Conservation (phyloP, 1,140 invertebrate genomes). For the Apis cerana region DNA sequence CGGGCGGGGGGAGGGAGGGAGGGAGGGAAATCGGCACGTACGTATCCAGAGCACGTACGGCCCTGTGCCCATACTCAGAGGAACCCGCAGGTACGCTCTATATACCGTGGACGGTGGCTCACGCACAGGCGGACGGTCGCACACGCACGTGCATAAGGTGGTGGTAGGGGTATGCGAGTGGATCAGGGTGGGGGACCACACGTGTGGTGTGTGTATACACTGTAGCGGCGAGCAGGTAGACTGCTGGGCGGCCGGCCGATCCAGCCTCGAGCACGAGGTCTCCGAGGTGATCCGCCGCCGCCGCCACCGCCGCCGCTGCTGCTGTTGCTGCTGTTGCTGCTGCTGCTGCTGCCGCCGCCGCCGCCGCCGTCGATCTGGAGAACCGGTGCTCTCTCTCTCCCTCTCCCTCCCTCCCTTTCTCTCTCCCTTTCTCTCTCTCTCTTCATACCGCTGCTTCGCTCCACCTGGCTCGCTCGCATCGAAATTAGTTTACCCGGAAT, state of each 20-base stretch:
- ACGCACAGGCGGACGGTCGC: constrained; percentile 52
- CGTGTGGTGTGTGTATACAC: constrained; percentile 67
- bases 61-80: constrained; percentile 78
- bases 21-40: constrained; percentile 69
- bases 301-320: too few species aligned
- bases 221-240: constrained; percentile 74
- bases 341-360: constrained; percentile 43
- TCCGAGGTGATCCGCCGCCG: constrained; percentile 48
- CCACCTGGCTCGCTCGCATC: constrained; percentile 32
- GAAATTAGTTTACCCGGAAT: constrained; percentile 48
- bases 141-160: constrained; percentile 54
- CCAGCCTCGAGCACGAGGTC: constrained; percentile 54
- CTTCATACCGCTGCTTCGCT: not conserved
- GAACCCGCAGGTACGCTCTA: constrained; percentile 65
- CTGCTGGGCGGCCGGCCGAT: constrained; percentile 75
- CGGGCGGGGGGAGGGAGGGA: not conserved
- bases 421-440: too few species aligned
- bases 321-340: too few species aligned
- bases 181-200: constrained; percentile 65
- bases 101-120: constrained; percentile 64
- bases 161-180: constrained; percentile 45
- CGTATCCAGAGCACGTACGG: constrained; percentile 79
- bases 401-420: constrained; percentile 24
- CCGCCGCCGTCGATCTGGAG: constrained; percentile 51
- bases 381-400: constrained; percentile 46